phyloP scores from a whole-genome alignment of 1,140 invertebrate genomes.

The Drosophila burlai region DNA sequence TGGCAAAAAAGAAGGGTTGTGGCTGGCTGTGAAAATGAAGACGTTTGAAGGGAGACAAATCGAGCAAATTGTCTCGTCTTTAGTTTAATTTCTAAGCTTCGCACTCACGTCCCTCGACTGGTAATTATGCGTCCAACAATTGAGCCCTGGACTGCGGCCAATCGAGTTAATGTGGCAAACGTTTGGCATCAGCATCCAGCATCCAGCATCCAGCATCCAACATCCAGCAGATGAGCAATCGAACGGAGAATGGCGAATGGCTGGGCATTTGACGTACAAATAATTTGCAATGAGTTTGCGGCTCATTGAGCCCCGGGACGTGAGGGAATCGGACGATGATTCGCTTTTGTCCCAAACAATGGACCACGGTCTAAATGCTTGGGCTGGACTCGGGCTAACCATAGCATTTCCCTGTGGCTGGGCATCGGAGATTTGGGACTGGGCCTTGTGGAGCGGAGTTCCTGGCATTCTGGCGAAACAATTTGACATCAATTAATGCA shows the following conservation, averaged over 20 bases:
- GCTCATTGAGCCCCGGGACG: constrained; percentile 72
- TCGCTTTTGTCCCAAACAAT: constrained; percentile 41
- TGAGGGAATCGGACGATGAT: constrained; percentile 30
- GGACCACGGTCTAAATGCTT: constrained; percentile 37
- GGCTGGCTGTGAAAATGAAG: constrained; percentile 20
- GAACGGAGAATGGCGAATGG: constrained; percentile 24
- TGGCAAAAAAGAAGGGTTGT: constrained; percentile 61
- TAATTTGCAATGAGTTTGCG: constrained; percentile 82
- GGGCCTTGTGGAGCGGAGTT: constrained; percentile 13
- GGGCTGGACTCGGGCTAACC: constrained; percentile 25
- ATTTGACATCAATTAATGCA: constrained; percentile 63
- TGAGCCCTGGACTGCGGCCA: constrained; percentile 71
- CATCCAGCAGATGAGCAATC: constrained; percentile 40
- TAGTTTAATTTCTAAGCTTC: constrained; percentile 59
- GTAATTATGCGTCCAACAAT: constrained; percentile 77
- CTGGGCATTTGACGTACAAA: constrained; percentile 71
- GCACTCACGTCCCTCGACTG: constrained; percentile 61
- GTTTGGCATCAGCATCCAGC: constrained; percentile 66
- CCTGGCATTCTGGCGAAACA: constrained; percentile 51
- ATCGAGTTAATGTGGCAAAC: constrained; percentile 79
- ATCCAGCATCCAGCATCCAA: constrained; percentile 21
- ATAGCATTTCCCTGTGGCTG: constrained; percentile 7
- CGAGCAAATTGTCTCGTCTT: constrained; percentile 69
- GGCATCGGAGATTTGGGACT: neutral
- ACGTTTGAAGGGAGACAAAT: constrained; percentile 9